Base-by-base conservation (phyloP, 2,113 vertebrate species). In the Myocastor coypus region DNA sequence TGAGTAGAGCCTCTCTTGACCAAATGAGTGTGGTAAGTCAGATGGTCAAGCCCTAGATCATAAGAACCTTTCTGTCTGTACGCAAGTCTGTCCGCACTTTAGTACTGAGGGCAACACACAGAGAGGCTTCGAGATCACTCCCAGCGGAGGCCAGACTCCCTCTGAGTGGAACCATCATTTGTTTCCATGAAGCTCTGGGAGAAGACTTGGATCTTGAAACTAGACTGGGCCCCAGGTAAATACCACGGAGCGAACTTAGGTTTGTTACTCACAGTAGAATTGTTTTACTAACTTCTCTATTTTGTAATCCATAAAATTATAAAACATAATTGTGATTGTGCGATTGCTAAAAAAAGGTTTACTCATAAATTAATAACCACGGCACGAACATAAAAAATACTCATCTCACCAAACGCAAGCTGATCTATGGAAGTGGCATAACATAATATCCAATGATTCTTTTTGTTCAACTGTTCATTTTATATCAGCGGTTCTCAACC, bases 351-450 rank as follows among this genome's bases (percentile, higher is more conserved):
- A 64, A 83, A 50, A 1, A 69, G 42, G 80, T 61, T 3, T 55
- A 34, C 7, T 50, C 0, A 34, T 5, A 40, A 95, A 30, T 66
- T 82, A 64, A 55, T 59, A 83, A 42, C 2, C 8, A 78, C 50
- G 78, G 78, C 10, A 78, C 50, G 46, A 50, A 12, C 95, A 98
- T 97, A 98, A 95, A 94, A 98, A 98, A n/a, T n/a, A 96, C 92
- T 52, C 92, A 94, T 94, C 89, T 0, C 94, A 98, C 98, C 98
- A 98, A 99, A 99, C 98, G 99, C 98, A 98, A 99, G 98, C 98
- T 99, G 98, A 99, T 99, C 98, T 99, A 98, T 99, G 98, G 99
- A 99, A 99, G 98, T 99, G 99, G 99, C 99, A 99, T 99, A 99
- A 99, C 98, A 99, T 98, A 99, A 99, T 99, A 99, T 99, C 98